These are phyloP conservation scores for Bambusicola thoracicus DNA, from an alignment of 2,113 vertebrate genomes.

Conservation along the genomic window DNA sequence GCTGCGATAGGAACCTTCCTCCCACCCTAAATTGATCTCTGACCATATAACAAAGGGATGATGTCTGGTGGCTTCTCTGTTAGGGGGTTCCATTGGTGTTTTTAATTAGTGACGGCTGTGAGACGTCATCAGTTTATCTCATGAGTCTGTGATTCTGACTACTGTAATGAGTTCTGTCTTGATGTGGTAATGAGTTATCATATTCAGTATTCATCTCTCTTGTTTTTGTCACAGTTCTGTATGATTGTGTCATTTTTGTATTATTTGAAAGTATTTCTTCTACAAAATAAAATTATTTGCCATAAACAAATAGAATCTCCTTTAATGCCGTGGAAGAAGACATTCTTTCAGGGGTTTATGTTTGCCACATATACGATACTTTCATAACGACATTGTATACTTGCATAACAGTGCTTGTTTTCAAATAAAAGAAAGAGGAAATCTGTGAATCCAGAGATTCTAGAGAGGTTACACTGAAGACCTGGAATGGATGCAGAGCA, in stretches of 20 bases:
- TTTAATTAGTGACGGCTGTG: not conserved
- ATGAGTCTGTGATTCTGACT: conserved; percentile 32
- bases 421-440: not conserved
- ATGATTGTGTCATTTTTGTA: conserved; percentile 79
- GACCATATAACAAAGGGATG: not conserved
- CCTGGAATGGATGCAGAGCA: not conserved
- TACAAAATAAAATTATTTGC: conserved; percentile 82
- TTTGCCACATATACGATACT: not conserved
- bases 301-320: conserved; percentile 61
- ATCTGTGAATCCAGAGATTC: not conserved
- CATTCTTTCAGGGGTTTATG: not conserved
- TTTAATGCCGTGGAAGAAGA: not conserved
- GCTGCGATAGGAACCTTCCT: not conserved
- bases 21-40: not conserved
- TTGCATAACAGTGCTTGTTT: not conserved
- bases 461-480: not conserved
- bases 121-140: accelerated
- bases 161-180: conserved; percentile 63
- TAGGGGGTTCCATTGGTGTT: not conserved
- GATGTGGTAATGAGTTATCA: conserved; percentile 70
- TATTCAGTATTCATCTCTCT: conserved; percentile 81
- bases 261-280: conserved; percentile 81
- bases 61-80: not conserved
- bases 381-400: not conserved
- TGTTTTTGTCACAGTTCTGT: conserved; percentile 78